Conservation (phyloP, 1,140 invertebrate species). For the Pseudomyrmex dendroicus region DNA sequence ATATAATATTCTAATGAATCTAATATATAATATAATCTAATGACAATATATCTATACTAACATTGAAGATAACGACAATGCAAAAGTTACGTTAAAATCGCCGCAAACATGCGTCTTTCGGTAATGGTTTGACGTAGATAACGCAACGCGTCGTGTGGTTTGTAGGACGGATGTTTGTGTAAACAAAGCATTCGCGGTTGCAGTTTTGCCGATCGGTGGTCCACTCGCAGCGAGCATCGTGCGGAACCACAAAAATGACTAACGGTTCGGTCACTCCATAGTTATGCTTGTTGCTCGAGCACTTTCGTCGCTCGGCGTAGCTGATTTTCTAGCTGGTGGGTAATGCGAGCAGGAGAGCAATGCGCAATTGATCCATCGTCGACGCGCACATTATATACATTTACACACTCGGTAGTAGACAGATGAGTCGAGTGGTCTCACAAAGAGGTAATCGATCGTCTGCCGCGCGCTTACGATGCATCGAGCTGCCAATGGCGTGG, state of each 20-base stretch:
- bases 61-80: no score
- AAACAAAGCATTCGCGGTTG: constrained; percentile 46
- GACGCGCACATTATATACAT: constrained; percentile 19
- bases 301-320: constrained; percentile 17
- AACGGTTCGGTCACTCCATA: constrained; percentile 48
- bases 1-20: no score
- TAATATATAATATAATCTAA: no score
- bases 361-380: constrained; percentile 29
- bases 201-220: constrained; percentile 47
- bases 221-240: constrained; percentile 37
- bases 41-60: no score
- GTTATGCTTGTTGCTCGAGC: constrained; percentile 38
- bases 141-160: background rate
- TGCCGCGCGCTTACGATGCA: background rate
- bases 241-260: constrained; percentile 59
- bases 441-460: constrained; percentile 38
- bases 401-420: constrained; percentile 46
- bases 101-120: background rate
- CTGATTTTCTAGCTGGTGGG: constrained; percentile 48
- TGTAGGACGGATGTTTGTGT: constrained; percentile 34
- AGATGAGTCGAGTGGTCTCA: constrained; percentile 33
- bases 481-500: constrained; percentile 8
- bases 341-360: constrained; percentile 7
- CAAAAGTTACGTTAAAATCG: constrained; percentile 30
- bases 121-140: background rate